Percentiles rank a stretch among this genome's conserved stretches.
These are phyloP conservation scores for Propithecus coquereli DNA, from an alignment of 2,113 vertebrate genomes.

Conservation along the genomic window DNA sequence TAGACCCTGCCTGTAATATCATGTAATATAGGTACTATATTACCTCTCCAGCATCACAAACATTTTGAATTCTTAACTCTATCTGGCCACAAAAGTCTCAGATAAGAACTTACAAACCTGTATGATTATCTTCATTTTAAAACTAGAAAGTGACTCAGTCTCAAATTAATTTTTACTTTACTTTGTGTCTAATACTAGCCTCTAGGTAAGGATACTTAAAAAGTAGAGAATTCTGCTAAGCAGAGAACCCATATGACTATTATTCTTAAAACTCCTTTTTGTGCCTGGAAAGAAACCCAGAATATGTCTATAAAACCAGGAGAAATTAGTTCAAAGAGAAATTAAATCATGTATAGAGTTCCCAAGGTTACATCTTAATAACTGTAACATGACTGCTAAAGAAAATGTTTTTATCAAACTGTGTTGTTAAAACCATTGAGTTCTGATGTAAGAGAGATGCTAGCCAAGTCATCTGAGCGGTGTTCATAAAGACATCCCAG, in stretches of 20 bases:
- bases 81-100: background rate
- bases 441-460: constrained; percentile 51
- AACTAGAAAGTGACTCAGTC: constrained; percentile 4
- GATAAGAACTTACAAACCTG: background rate
- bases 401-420: constrained; percentile 60
- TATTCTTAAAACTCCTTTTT: constrained; percentile 42
- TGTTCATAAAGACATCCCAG: constrained; percentile 64
- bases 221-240: constrained; percentile 43
- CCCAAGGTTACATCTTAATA: constrained; percentile 60
- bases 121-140: constrained; percentile 43
- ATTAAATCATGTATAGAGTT: constrained; percentile 57
- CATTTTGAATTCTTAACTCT: constrained; percentile 15
- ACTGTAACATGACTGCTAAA: constrained; percentile 50
- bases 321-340: constrained; percentile 67
- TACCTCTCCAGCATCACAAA: background rate
- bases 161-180: constrained; percentile 47
- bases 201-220: constrained; percentile 36
- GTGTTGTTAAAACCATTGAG: constrained; percentile 60
- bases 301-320: constrained; percentile 51
- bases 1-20: background rate
- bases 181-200: background rate
- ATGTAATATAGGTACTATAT: background rate
- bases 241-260: constrained; percentile 22
- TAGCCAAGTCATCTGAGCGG: constrained; percentile 56
- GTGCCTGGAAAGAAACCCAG: constrained; percentile 43